phyloP scores from a whole-genome alignment of 2,113 vertebrate species.

The Caracal caracal region DNA sequence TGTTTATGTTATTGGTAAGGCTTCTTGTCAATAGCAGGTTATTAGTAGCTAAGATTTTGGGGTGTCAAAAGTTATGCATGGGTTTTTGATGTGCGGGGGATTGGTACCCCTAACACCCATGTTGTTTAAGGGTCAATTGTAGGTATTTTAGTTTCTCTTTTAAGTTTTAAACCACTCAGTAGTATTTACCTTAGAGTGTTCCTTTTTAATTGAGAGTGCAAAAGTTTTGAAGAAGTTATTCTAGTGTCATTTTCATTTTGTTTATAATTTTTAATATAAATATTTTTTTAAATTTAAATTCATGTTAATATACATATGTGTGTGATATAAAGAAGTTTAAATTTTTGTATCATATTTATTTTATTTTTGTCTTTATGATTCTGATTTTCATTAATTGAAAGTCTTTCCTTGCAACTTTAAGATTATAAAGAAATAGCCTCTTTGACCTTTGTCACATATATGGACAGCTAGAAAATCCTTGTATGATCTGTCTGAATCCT shows the following conservation, averaged over 20 bases:
- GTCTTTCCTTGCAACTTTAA: not conserved
- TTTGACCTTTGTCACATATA: not conserved
- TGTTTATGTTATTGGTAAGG: not conserved
- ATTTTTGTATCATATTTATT: not conserved
- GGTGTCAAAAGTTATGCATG: not conserved
- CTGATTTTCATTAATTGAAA: constrained; percentile 4
- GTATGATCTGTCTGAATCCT: constrained; percentile 34
- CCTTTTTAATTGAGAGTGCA: not conserved
- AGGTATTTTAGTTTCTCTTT: constrained; percentile 10
- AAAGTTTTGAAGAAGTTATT: constrained; percentile 2
- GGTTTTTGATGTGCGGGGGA: not conserved
- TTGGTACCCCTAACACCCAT: not conserved
- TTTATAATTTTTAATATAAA: not conserved
- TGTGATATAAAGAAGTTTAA: not conserved
- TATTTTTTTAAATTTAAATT: not conserved
- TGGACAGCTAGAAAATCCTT: constrained; percentile 39
- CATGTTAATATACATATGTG: too few relatives aligned
- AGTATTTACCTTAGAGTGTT: not conserved
- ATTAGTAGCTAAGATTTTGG: not conserved
- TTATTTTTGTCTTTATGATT: constrained; percentile 19
- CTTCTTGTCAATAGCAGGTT: not conserved
- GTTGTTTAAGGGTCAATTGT: not conserved
- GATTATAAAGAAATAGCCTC: not conserved
- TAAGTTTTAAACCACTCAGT: not conserved
- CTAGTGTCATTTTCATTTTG: not conserved